phyloP scores from a whole-genome alignment of 2,797 vertebrate species.

The Dipus sagitta region DNA sequence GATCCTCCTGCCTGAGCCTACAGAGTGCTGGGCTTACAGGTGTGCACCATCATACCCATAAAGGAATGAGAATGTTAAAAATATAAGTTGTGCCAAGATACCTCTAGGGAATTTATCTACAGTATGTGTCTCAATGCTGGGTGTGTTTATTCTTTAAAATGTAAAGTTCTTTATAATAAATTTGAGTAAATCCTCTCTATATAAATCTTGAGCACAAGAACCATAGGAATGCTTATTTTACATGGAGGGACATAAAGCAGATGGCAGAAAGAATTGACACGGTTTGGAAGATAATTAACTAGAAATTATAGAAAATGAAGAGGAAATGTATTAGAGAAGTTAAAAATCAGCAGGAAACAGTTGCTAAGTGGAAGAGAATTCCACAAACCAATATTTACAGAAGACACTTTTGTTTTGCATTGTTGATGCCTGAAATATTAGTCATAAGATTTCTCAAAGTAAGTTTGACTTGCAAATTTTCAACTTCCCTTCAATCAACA shows the following conservation, averaged over 20 bases:
- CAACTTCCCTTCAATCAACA: slow-evolving; percentile 9
- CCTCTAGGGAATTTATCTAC: background rate
- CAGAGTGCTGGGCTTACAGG: too few relatives aligned
- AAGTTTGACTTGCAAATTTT: background rate
- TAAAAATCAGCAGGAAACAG: slow-evolving; percentile 13
- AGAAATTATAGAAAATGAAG: slow-evolving; percentile 20
- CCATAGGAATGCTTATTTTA: background rate
- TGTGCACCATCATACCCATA: too few relatives aligned
- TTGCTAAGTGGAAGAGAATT: background rate
- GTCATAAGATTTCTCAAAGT: slow-evolving; percentile 14
- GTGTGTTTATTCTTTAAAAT: background rate
- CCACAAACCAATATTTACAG: background rate
- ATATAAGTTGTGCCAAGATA: background rate
- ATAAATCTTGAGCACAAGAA: background rate
- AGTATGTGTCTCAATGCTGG: background rate
- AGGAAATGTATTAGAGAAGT: background rate
- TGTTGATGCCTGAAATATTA: background rate
- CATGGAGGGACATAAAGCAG: background rate
- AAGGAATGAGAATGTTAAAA: background rate
- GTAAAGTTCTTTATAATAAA: background rate
- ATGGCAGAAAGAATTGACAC: background rate
- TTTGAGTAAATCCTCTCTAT: background rate
- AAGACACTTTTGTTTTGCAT: slow-evolving; percentile 1
- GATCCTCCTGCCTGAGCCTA: too few relatives aligned
- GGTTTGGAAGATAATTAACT: background rate